phyloP scores from a whole-genome alignment of 2,797 vertebrate species.

The Numenius phaeopus region DNA sequence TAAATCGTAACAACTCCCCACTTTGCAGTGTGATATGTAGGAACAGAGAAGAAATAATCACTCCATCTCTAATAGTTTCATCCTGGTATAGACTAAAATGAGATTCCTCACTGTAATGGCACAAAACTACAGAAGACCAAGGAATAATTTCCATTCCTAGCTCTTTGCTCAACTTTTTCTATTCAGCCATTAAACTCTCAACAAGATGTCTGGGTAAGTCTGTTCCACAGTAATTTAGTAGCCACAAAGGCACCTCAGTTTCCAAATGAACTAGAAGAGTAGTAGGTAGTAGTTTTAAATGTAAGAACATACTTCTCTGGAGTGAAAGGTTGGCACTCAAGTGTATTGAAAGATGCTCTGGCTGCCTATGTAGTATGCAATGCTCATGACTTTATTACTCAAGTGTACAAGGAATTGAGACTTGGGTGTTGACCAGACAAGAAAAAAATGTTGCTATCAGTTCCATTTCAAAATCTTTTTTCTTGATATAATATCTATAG shows the following conservation, averaged over 20 bases:
- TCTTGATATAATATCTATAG: background rate
- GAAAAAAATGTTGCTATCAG: background rate
- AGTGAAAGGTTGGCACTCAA: background rate
- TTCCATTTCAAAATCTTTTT: background rate
- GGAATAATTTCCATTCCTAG: background rate
- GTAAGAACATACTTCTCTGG: slow-evolving; percentile 9
- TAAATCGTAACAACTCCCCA: background rate
- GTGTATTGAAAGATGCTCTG: background rate
- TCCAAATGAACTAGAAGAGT: background rate
- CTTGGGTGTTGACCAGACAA: slow-evolving; percentile 13
- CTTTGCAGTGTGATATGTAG: background rate
- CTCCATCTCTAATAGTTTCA: background rate
- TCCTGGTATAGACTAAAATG: background rate
- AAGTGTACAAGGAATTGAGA: background rate
- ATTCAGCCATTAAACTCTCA: background rate
- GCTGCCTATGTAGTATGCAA: background rate
- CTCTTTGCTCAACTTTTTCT: background rate
- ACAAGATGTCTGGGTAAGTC: background rate
- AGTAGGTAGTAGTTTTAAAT: background rate
- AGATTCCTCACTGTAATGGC: background rate
- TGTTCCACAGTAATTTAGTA: background rate
- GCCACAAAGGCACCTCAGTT: background rate
- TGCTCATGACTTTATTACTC: background rate
- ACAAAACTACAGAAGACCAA: background rate
- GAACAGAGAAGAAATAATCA: background rate